Evolutionary conservation across 2,797 vertebrate genomes (phyloP).

Genomic region (Decapterus maruadsi): DNA sequence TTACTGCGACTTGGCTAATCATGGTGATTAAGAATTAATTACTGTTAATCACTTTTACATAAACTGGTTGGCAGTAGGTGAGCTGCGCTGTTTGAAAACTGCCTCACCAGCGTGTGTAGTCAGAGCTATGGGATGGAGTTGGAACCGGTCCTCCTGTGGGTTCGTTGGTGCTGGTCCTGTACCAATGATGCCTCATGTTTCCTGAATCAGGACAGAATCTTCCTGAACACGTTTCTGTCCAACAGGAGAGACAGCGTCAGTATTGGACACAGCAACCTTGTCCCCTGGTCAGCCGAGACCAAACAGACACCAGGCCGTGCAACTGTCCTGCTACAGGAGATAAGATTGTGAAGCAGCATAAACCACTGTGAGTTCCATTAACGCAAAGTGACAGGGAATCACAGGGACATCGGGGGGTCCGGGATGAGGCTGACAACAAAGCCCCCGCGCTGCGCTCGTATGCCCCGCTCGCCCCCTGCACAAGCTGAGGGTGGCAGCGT

Average conservation of each 20-base stretch:
- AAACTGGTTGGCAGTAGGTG: slow-evolving; percentile 98
- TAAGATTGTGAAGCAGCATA: slow-evolving; percentile 70
- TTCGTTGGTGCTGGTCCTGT: slow-evolving; percentile 2
- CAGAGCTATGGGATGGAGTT: slow-evolving; percentile 70
- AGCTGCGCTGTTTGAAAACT: slow-evolving; percentile 92
- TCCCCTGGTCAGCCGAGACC: slow-evolving; percentile 56
- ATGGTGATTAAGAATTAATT: slow-evolving; percentile 99
- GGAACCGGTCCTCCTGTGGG: slow-evolving; percentile 25
- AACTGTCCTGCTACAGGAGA: slow-evolving; percentile 64
- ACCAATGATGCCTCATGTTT: slow-evolving; percentile 3
- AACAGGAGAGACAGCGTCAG: slow-evolving; percentile 51
- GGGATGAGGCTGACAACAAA: slow-evolving; percentile 73
- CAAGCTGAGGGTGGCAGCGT: slow-evolving; percentile 74
- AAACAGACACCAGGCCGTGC: slow-evolving; percentile 42
- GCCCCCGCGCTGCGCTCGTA: slow-evolving; percentile 40
- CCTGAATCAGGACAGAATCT: not conserved
- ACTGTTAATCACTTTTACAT: slow-evolving; percentile 99
- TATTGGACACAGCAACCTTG: slow-evolving; percentile 59
- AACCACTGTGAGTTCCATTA: slow-evolving; percentile 77
- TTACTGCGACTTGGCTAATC: slow-evolving; percentile 99
- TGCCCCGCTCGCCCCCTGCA: slow-evolving; percentile 23
- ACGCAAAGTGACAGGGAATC: slow-evolving; percentile 80
- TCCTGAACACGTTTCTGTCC: slow-evolving; percentile 27
- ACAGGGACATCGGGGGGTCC: slow-evolving; percentile 77
- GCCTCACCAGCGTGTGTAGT: slow-evolving; percentile 85